These are phyloP conservation scores for Drosophila tsacasi DNA, from an alignment of 1,140 invertebrate genomes.

Conservation along the genomic window DNA sequence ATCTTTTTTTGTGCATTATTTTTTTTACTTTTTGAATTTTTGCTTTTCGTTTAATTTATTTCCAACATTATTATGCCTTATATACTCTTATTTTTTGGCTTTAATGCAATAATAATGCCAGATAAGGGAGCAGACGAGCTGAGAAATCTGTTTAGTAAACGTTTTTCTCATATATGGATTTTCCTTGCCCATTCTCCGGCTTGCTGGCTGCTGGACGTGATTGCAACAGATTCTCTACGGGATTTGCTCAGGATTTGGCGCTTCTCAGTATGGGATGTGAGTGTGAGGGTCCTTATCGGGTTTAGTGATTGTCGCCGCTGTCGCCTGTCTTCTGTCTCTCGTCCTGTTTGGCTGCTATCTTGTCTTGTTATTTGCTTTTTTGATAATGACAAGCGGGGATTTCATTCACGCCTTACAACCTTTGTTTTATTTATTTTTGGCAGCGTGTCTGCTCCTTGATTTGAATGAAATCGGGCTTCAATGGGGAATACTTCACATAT, in stretches of 20 bases:
- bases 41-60: conserved; percentile 7
- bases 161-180: conserved; percentile 5
- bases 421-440: conserved; percentile 5
- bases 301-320: conserved; percentile 38
- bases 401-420: conserved; percentile 25
- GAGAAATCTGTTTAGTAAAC: conserved; percentile 47
- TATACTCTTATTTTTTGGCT: conserved; percentile 38
- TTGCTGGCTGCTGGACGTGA: conserved; percentile 23
- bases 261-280: conserved; percentile 11
- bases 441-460: conserved; percentile 31
- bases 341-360: conserved; percentile 32
- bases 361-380: conserved; percentile 34
- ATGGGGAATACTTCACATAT: conserved; percentile 5
- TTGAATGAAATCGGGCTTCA: conserved; percentile 2
- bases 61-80: neutral
- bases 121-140: conserved; percentile 38
- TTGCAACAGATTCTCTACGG: conserved; percentile 70
- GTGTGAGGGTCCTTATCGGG: conserved; percentile 43
- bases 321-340: conserved; percentile 36
- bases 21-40: conserved; percentile 1
- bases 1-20: conserved; percentile 54
- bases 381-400: conserved; percentile 51
- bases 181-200: neutral
- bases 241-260: conserved; percentile 54
- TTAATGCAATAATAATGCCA: conserved; percentile 56